phyloP scores from a whole-genome alignment of 2,888 invertebrate genomes.

The Xestobium rufovillosum region DNA sequence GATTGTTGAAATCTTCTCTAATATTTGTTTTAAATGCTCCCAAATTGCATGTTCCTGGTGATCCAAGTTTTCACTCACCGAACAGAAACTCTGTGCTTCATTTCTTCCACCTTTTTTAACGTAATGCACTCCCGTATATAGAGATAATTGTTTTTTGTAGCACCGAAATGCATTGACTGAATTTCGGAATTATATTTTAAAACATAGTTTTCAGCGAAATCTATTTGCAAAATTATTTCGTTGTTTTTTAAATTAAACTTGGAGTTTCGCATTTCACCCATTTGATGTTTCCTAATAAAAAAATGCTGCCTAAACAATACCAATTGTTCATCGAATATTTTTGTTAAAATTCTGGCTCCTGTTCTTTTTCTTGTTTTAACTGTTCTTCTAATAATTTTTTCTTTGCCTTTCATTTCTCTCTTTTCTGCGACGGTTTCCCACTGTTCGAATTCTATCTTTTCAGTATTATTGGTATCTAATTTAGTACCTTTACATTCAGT shows the following conservation, averaged over 20 bases:
- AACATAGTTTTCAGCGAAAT: constrained; percentile 17
- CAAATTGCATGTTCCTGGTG: constrained; percentile 24
- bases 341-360: constrained; percentile 5
- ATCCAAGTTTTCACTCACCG: constrained; percentile 24
- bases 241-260: not conserved
- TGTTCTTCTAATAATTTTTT: not conserved
- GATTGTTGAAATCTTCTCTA: constrained; percentile 19
- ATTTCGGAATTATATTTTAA: constrained; percentile 15
- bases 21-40: constrained; percentile 22
- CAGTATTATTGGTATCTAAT: not conserved
- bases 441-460: constrained; percentile 4
- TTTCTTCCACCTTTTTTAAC: constrained; percentile 1
- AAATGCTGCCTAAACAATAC: too few species aligned
- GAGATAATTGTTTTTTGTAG: constrained; percentile 12
- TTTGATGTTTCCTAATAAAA: constrained; percentile 9
- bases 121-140: constrained; percentile 15
- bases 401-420: not conserved
- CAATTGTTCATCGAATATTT: too few species aligned
- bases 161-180: constrained; percentile 17
- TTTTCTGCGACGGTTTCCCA: not conserved
- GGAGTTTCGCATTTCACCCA: constrained; percentile 7
- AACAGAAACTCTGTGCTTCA: constrained; percentile 14
- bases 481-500: constrained; percentile 6
- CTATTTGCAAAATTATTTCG: constrained; percentile 16
- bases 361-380: not conserved